Conservation (phyloP, 1,140 invertebrate genomes). For the Leptopilina clavipes region DNA sequence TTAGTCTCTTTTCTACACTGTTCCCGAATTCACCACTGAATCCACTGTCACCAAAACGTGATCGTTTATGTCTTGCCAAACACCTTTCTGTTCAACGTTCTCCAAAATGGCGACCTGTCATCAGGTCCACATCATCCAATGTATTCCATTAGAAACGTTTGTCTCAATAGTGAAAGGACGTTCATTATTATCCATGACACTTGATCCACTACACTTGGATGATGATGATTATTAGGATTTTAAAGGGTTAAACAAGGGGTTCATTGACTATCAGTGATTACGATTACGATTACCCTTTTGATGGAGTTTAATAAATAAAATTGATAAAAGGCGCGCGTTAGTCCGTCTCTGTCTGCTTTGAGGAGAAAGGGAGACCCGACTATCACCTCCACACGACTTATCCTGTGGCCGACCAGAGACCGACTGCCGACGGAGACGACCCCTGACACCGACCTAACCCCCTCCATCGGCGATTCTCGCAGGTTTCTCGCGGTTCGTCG, state of each 20-base stretch:
- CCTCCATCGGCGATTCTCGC: slow-evolving; percentile 64
- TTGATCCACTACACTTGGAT: slow-evolving; percentile 1
- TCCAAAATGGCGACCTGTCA: slow-evolving; percentile 39
- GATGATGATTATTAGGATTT: no score
- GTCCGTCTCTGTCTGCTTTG: slow-evolving; percentile 43
- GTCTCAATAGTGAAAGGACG: neutral
- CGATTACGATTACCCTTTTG: no score
- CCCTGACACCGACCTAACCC: slow-evolving; percentile 73
- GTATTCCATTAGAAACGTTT: neutral
- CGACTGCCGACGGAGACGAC: slow-evolving; percentile 73
- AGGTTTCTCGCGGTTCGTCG: slow-evolving; percentile 68
- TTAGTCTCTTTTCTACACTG: neutral
- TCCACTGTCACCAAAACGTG: no score
- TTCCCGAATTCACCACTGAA: neutral
- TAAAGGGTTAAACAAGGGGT: no score
- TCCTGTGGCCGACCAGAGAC: slow-evolving; percentile 73
- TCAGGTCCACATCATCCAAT: neutral
- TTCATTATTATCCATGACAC: neutral
- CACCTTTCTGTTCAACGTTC: slow-evolving; percentile 31
- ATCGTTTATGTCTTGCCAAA: neutral
- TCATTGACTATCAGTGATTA: no score
- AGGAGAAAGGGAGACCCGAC: slow-evolving; percentile 59
- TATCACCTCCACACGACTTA: slow-evolving; percentile 68
- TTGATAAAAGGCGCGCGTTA: slow-evolving; percentile 49
- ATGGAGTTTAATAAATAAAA: slow-evolving; percentile 29